These are phyloP conservation scores for Dipodomys stephensi DNA, from an alignment of 2,113 vertebrate species.

Conservation along the genomic window DNA sequence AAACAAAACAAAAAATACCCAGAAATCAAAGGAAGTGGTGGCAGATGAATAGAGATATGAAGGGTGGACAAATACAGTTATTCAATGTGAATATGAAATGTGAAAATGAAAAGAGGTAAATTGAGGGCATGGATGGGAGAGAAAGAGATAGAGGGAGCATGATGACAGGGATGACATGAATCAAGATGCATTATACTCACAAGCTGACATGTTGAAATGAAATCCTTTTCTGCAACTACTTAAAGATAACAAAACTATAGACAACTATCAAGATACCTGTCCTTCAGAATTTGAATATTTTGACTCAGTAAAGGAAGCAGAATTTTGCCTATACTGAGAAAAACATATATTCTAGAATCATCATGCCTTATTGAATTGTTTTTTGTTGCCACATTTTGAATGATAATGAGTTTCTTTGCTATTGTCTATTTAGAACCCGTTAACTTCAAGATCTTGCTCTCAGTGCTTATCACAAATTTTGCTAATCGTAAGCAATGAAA, in stretches of 20 bases:
- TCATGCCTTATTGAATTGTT: not conserved
- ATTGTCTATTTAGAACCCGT: not conserved
- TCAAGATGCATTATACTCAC: too few species aligned
- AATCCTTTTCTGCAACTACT: too few species aligned
- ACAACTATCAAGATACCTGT: slow-evolving; percentile 47
- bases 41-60: not conserved
- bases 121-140: too few species aligned
- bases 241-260: too few species aligned
- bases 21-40: slow-evolving; percentile 39
- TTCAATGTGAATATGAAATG: too few species aligned
- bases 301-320: not conserved
- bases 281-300: slow-evolving; percentile 20
- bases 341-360: not conserved
- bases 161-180: too few species aligned
- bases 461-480: not conserved
- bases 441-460: not conserved
- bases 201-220: too few species aligned
- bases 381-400: not conserved
- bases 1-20: not conserved
- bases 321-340: not conserved
- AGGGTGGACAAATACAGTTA: too few species aligned
- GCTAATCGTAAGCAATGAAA: not conserved
- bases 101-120: too few species aligned
- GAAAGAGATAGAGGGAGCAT: too few species aligned
- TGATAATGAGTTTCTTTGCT: not conserved